Evolutionary conservation across 1,140 invertebrate species (phyloP), one percentile per base, ranked within the genome.

Genomic region (Cataglyphis hispanica): DNA sequence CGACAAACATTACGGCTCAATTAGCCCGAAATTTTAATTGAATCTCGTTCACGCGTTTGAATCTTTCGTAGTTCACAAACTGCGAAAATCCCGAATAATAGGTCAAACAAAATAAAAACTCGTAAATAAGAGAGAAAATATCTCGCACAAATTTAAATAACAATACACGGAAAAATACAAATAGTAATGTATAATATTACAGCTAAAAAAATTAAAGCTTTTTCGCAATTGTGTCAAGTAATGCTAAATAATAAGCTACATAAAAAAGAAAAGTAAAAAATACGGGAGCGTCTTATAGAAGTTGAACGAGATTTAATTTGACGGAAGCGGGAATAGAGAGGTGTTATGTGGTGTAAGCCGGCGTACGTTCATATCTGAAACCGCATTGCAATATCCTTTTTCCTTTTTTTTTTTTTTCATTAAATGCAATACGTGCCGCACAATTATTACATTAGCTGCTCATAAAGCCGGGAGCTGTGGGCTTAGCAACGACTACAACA

Each of bases 401-500:
- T 40, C 10, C 40, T 72, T 67, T 56, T 37, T 11, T 43, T 69
- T 50, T 56, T 81, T 83, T 83, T 83, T 83, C 78, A 83, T 83
- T 83, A 83, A 74, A 31, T 74, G 78, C 78, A 67, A 83, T 83
- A 86, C 76, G 84, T 86, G 85, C 80, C 76, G 85, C 90, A 87
- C 85, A 86, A 89, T 87, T 88, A 91, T 93, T 86, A 86, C 87
- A 63, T 91, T 87, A 87, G 86, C 86, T 87, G 80, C 61, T 91
- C 83, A 84, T 85, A 86, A 87, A 91, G 87, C 89, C 89, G 84
- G 78, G 87, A 90, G 27, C 87, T 77, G 85, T 89, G 91, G 91
- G 88, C 88, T 89, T 91, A 80, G 80, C 80, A 31, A 61, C 67
- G 67, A 34, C 78, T 83, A 83, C 67, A 61, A 58, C 80, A 87